Base-by-base conservation (phyloP, 2,113 vertebrate genomes). In the Leptodactylus fuscus region DNA sequence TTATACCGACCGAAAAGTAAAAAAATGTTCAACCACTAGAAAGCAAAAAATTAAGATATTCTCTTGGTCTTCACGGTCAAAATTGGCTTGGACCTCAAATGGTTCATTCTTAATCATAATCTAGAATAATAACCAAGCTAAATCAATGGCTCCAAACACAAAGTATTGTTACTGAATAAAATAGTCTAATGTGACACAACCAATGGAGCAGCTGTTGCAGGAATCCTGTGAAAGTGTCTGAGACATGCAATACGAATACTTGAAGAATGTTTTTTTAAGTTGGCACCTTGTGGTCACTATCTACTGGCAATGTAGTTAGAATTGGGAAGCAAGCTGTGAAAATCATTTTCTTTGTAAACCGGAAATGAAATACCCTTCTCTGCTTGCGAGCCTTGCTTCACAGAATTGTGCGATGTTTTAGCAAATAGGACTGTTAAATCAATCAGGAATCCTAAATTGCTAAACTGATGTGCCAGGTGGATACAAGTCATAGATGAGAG, bases 361-460 rank as follows among this genome's bases (percentile, higher is more conserved):
- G 75, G 83, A 85, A 85, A 85, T 85, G 60, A 85, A 85, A 85
- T 85, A 80, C 83, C 76, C 75, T 85, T 80, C 83, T 85, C 32
- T 67, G 70, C 48, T 85, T 71, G 79, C 62, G n/a, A 48, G 60
- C 55, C 80, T 41, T 70, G 55, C 27, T 67, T 70, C 83, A 58
- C 34, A 85, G 48, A 85, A 79, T 78, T 51, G 22, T 38, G 51
- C 81, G 51, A 38, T 41, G 44, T 85, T 77, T 85, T 55, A 77
- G 44, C 73, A 77, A 78, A 78, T 48, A 29, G 76, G 48, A 53
- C 83, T 85, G 83, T 80, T 85, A 80, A 85, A 85, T 70, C 83
- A 85, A 85, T 79, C 62, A 85, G 38, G 41, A 55, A 44, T 67
- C 75, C 38, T 36, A 85, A 85, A 77, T 29, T 70, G 75, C 46